A percentile compares a stretch with the other conserved stretches of the same genome.
These are phyloP conservation scores for Ochropleura leucogaster DNA, from an alignment of 2,888 invertebrate genomes.

Conservation along the genomic window DNA sequence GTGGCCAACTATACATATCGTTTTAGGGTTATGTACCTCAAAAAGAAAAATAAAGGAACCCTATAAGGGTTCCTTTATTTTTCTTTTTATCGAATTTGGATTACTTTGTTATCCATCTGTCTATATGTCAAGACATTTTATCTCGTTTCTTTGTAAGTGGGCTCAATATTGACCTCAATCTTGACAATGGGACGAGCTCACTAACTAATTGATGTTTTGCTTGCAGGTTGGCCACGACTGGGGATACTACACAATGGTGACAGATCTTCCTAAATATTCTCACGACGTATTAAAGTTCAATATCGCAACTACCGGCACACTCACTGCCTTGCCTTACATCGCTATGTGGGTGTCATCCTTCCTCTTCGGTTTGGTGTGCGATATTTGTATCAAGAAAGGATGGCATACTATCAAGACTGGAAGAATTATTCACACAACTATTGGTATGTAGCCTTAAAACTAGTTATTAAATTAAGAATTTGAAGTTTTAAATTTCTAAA, in stretches of 20 bases:
- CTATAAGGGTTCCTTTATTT: too few relatives aligned
- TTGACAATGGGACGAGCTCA: too few relatives aligned
- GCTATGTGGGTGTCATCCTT: constrained; percentile 92
- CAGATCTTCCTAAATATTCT: constrained; percentile 93
- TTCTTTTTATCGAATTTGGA: too few relatives aligned
- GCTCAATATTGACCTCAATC: too few relatives aligned
- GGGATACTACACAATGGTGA: constrained; percentile 93
- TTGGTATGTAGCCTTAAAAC: constrained; percentile 85
- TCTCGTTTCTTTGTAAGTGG: too few relatives aligned
- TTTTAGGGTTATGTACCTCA: too few relatives aligned
- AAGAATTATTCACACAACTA: constrained; percentile 92
- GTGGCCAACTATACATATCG: too few relatives aligned
- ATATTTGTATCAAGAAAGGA: constrained; percentile 91
- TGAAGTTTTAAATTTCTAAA: neutral
- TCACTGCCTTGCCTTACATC: constrained; percentile 92
- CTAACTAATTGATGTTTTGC: constrained; percentile 4
- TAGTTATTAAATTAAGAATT: neutral
- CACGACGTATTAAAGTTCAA: constrained; percentile 92
- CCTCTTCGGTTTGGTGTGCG: constrained; percentile 92
- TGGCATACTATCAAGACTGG: constrained; percentile 91
- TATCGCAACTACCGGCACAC: constrained; percentile 91
- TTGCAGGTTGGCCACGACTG: constrained; percentile 90
- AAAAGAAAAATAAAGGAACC: too few relatives aligned
- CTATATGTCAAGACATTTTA: too few relatives aligned
- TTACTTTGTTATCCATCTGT: too few relatives aligned